These are phyloP conservation scores for Steromphala cineraria DNA, from an alignment of 2,888 invertebrate species.

Conservation along the genomic window DNA sequence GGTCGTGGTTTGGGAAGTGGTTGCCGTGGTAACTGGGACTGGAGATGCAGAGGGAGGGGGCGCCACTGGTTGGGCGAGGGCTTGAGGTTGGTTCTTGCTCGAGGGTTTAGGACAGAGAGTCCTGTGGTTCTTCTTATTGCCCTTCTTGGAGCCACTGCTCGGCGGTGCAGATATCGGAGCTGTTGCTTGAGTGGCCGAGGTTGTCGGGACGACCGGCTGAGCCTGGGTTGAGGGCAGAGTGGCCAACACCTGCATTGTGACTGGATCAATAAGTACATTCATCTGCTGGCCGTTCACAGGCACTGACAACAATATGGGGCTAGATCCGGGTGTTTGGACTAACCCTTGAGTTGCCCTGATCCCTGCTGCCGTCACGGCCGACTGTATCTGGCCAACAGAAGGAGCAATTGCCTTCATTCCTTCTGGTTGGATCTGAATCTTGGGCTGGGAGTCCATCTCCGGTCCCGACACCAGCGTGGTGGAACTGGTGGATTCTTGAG, in stretches of 20 bases:
- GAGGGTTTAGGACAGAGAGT: slow-evolving; percentile 18
- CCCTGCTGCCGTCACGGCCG: neutral
- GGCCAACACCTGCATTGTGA: slow-evolving; percentile 52
- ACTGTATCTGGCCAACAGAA: neutral
- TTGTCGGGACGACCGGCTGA: neutral
- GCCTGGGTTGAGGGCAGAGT: neutral
- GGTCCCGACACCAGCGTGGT: neutral
- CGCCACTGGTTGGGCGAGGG: neutral
- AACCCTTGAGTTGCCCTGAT: neutral
- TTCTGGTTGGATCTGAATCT: neutral
- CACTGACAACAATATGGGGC: slow-evolving; percentile 67
- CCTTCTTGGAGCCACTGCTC: slow-evolving; percentile 9
- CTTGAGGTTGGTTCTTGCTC: neutral
- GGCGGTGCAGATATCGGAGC: neutral
- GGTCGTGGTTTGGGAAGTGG: slow-evolving; percentile 42
- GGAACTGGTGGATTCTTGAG: neutral
- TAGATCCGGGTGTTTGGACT: slow-evolving; percentile 34
- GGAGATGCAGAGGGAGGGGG: neutral
- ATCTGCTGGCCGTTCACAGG: slow-evolving; percentile 61
- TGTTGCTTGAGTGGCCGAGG: slow-evolving; percentile 9
- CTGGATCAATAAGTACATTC: slow-evolving; percentile 63
- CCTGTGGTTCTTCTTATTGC: neutral
- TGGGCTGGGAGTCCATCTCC: neutral
- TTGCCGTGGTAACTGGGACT: slow-evolving; percentile 38
- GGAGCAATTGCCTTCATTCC: neutral